A percentile compares a stretch with the other conserved stretches of the same genome.
Evolutionary conservation across 2,797 vertebrate genomes (phyloP).

Genomic region (Micromesistius poutassou): DNA sequence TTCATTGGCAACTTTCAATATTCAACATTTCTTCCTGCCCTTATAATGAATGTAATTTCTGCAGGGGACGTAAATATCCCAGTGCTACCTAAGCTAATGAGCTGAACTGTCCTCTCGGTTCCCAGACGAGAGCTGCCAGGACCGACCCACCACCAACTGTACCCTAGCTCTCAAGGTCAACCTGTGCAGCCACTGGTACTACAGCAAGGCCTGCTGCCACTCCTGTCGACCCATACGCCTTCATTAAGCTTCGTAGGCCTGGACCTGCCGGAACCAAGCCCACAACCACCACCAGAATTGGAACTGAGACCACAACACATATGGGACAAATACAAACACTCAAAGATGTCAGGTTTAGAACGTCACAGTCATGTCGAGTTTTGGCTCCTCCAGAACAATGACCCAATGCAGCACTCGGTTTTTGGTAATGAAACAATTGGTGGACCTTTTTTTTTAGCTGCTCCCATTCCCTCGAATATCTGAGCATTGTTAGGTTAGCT

Average conservation of each 20-base stretch:
- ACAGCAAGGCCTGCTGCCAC: conserved; percentile 96
- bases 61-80: not conserved
- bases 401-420: not conserved
- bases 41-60: not conserved
- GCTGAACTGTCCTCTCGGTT: not conserved
- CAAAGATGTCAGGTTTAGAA: not conserved
- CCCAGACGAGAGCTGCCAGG: conserved; percentile 94
- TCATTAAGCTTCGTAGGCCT: conserved; percentile 26
- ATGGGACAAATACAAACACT: not conserved
- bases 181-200: conserved; percentile 98
- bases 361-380: too few relatives aligned
- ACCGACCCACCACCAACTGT: conserved; percentile 93
- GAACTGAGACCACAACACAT: not conserved
- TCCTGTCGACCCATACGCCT: conserved; percentile 75
- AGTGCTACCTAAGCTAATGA: not conserved
- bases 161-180: conserved; percentile 95
- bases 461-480: not conserved
- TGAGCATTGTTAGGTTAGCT: not conserved
- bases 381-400: not conserved
- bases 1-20: not conserved
- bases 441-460: not conserved
- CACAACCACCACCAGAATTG: conserved; percentile 8
- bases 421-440: not conserved
- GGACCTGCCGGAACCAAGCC: conserved; percentile 41
- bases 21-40: not conserved